Base-by-base conservation (phyloP, 2,888 invertebrate genomes). In the Clistopyga incitator region DNA sequence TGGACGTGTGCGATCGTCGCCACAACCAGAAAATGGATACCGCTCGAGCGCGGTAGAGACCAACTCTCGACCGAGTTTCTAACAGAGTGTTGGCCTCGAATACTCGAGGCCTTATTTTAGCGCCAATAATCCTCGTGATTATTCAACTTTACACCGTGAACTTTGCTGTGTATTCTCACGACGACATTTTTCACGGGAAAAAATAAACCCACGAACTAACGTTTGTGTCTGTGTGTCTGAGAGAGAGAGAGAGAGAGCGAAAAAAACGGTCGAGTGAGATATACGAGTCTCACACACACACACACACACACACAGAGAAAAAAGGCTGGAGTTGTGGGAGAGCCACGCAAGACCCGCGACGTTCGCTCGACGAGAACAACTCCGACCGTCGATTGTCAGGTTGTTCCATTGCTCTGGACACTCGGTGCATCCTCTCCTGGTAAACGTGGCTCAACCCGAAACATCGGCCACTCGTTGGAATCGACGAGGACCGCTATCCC, bases 1-100 rank as follows among this genome's bases (percentile, higher is more conserved):
- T 82, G 83, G 79, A 84, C 85, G 87, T 87, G 84, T 86, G 86
- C 85, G 82, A 74, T 85, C 86, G 81, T 82, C 81, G 83, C 80
- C 87, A 87, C 87, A 65, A 78, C 74, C 81, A 91, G 90, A 91
- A 92, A 91, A 91, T 91, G 91, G 92, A 91, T 88, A 91, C 91
- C 89, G 89, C 88, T 87, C 85, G 86, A 87, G 85, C 88, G 87
- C 88, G 87, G 87, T 88, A 89, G 86, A 77, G 68, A 76, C n/a
- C 8, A n/a, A 52, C 52, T 20, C 20, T 20, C 20, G 23, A 10
- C 54, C 54, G 56, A 25, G 56, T 56, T 56, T 56, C 25, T 13
- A 56, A 56, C 13, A 10, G 25, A 23, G 25, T 54, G 18, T 4
- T 45, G 13, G 45, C n/a, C 52, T 20, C 52, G 23, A 20, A 10